A percentile compares a stretch with the other conserved stretches of the same genome.
These are phyloP conservation scores for Notiomystis cincta DNA, from an alignment of 2,113 vertebrate genomes.

Conservation along the genomic window DNA sequence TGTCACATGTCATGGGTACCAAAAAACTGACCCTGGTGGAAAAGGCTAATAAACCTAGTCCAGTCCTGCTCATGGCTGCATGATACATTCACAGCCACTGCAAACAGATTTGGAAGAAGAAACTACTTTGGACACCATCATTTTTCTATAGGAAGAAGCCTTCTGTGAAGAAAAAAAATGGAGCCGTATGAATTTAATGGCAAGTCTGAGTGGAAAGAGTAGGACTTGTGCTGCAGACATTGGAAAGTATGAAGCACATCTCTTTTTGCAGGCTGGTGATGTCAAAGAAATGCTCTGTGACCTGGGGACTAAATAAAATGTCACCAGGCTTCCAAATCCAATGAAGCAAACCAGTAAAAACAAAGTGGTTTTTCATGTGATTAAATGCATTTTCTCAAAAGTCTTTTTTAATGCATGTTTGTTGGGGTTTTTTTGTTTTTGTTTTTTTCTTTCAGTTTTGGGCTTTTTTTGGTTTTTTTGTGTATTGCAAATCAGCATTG, in stretches of 20 bases:
- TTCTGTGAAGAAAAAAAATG: not conserved
- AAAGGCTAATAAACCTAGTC: not conserved
- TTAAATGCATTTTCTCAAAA: not conserved
- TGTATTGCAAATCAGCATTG: not conserved
- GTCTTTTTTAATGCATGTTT: too few species aligned
- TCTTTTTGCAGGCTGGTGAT: not conserved
- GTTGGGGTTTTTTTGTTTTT: too few species aligned
- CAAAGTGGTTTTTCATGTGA: not conserved
- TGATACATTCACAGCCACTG: not conserved
- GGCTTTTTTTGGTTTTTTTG: not conserved
- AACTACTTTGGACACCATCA: not conserved
- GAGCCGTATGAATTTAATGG: not conserved
- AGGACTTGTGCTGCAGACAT: not conserved
- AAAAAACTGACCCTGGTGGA: not conserved
- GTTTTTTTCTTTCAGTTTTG: too few species aligned
- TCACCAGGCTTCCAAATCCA: not conserved
- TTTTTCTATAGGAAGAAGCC: not conserved
- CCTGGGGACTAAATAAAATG: constrained; percentile 7
- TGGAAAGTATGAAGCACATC: not conserved
- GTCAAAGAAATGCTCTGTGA: not conserved
- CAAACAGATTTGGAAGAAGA: not conserved
- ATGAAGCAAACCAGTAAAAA: not conserved
- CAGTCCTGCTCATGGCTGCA: not conserved
- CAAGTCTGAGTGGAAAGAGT: not conserved
- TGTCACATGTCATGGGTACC: not conserved